phyloP scores from a whole-genome alignment of 2,797 vertebrate species.

The Rhabdophis nuchalis region DNA sequence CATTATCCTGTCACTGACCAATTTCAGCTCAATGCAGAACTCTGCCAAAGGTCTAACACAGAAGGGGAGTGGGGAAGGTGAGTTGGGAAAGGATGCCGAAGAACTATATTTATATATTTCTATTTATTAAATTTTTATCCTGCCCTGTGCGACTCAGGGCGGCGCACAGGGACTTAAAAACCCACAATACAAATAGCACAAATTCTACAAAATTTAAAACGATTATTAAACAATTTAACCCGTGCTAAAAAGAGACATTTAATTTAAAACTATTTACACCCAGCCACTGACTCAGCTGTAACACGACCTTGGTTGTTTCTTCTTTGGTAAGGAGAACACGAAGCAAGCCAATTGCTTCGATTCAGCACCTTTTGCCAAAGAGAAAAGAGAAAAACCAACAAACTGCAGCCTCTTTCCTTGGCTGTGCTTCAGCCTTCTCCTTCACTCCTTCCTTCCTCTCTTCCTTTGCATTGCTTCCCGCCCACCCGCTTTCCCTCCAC shows the following conservation, averaged over 20 bases:
- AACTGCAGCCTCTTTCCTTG: constrained; percentile 49
- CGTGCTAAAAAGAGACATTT: too few relatives aligned
- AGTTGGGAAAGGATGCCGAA: background rate
- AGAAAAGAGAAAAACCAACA: background rate
- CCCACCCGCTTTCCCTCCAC: background rate
- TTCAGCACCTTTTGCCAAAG: constrained; percentile 64
- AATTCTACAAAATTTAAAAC: too few relatives aligned
- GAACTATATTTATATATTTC: too few relatives aligned
- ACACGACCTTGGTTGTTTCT: constrained; percentile 50
- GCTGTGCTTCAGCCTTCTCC: constrained; percentile 35
- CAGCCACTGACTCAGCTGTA: constrained; percentile 53
- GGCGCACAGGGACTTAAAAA: too few relatives aligned
- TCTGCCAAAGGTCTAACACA: background rate
- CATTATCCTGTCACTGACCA: background rate
- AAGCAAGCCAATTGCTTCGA: constrained; percentile 64
- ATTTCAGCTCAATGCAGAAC: background rate
- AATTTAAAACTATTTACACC: constrained; percentile 37
- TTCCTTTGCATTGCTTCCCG: background rate
- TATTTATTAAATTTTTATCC: too few relatives aligned
- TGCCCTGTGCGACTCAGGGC: too few relatives aligned
- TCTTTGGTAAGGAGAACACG: constrained; percentile 53
- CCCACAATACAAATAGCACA: too few relatives aligned
- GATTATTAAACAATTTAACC: too few relatives aligned
- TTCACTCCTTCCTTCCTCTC: background rate
- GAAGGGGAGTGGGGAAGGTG: background rate